Evolutionary conservation across 2,888 invertebrate species (phyloP), one percentile per base, ranked within the genome.

Genomic region (Lepidochrysops patricia): DNA sequence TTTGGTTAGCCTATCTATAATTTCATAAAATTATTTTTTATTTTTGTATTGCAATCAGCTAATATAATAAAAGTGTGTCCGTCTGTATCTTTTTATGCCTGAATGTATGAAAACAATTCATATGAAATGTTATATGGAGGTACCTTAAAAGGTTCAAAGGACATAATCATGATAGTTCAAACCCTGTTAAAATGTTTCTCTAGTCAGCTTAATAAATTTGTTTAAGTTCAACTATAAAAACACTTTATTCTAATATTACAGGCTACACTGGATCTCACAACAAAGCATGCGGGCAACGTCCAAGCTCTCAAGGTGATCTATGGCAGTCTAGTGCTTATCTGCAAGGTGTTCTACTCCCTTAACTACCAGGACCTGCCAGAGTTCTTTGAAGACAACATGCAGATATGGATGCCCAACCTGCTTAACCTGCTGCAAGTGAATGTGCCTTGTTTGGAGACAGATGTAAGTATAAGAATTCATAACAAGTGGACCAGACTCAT

Each of bases 281-380:
- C 92, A 67, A 92, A 92, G 56, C 96, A 98, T 74, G 92, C 94
- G 1, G 91, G 91, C 71, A 97, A 98, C 79, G 91, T 92, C 0
- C 93, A 93, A 73, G 96, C 96, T 0, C 85, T 98, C 34, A 94
- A 93, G 77, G 92, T 97, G 3, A 96, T 98, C 67, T 98, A 97
- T 72, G 94, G 95, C 60, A 98, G 98, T 0, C 86, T 99, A 34
- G 93, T 95, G 23, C 90, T 98, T 26, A 94, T 98, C 61, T 94
- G 95, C 73, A 98, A 99, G 84, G 96, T 99, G 57, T 99, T 99
- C 89, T 97, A 97, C 82, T 98, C 98, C 0, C 91, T 99, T 19
- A 99, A 99, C 83, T 96, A 94, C 67, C 99, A 99, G 91, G 99
- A 99, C 83, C 87, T 99, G 68, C 99, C 99, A 0, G 99, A 99